Conservation (phyloP, 2,113 vertebrate species). For the Leptocoma aspasia region DNA sequence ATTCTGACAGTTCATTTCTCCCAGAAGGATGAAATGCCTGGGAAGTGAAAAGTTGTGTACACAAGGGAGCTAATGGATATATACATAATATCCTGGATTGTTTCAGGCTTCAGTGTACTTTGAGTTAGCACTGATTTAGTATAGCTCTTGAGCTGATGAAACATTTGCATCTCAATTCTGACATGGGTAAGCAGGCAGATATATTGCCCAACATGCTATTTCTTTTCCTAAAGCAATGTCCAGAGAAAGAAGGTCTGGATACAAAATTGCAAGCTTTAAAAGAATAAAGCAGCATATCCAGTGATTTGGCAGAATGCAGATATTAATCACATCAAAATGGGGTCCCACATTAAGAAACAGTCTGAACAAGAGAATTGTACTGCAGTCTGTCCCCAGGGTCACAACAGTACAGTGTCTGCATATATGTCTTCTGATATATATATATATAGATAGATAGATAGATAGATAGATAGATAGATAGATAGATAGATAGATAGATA, state of each 20-base stretch:
- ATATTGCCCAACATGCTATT: not conserved
- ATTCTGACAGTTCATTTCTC: not conserved
- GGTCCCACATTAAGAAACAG: not conserved
- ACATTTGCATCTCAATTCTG: not conserved
- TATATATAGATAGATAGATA: too few relatives aligned
- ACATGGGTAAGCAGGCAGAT: not conserved
- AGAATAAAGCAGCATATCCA: not conserved
- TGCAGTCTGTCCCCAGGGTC: not conserved
- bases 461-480: not conserved
- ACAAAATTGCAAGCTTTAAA: not conserved
- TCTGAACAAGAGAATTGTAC: not conserved
- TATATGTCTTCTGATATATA: not conserved
- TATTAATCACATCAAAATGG: not conserved
- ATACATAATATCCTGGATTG: not conserved
- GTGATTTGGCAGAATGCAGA: not conserved
- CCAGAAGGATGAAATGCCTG: not conserved
- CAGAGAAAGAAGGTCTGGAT: not conserved
- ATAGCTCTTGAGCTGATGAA: not conserved
- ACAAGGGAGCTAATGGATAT: not conserved
- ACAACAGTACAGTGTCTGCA: not conserved
- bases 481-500: rapidly evolving
- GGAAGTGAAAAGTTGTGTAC: not conserved
- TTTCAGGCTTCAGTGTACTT: not conserved
- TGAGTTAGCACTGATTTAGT: not conserved
- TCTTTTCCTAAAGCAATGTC: not conserved